phyloP scores from a whole-genome alignment of 1,140 invertebrate species.

The Paraescarpia echinospica region DNA sequence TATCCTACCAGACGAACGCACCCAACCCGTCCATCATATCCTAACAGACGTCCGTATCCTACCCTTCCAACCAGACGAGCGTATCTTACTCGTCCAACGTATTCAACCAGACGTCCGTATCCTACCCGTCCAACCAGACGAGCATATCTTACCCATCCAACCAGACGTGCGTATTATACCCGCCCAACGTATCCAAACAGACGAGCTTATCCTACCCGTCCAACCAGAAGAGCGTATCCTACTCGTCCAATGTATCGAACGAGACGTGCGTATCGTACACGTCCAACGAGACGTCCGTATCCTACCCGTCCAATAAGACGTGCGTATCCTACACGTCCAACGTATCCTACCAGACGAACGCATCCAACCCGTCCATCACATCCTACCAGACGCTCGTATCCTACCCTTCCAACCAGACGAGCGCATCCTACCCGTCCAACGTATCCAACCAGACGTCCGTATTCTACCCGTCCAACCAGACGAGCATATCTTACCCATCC shows the following conservation, averaged over 20 bases:
- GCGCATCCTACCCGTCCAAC: neutral
- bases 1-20: neutral
- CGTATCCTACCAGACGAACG: too few species aligned
- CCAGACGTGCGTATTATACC: neutral
- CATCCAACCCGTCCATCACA: too few species aligned
- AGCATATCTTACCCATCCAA: neutral
- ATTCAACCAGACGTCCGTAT: neutral
- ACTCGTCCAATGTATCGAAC: neutral
- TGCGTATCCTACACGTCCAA: too few species aligned
- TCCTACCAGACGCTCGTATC: neutral
- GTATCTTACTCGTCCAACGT: neutral
- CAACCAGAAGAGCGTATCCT: neutral
- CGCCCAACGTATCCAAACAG: neutral
- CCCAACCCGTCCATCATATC: neutral
- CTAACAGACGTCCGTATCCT: neutral
- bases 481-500: neutral
- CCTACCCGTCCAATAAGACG: neutral
- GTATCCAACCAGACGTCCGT: neutral
- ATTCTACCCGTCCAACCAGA: neutral
- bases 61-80: neutral
- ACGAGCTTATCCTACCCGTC: neutral
- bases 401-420: neutral
- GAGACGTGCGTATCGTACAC: neutral
- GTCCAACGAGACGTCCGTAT: neutral
- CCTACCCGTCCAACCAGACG: neutral